Conservation (phyloP, 1,140 invertebrate genomes). For the Drosophila bocki region DNA sequence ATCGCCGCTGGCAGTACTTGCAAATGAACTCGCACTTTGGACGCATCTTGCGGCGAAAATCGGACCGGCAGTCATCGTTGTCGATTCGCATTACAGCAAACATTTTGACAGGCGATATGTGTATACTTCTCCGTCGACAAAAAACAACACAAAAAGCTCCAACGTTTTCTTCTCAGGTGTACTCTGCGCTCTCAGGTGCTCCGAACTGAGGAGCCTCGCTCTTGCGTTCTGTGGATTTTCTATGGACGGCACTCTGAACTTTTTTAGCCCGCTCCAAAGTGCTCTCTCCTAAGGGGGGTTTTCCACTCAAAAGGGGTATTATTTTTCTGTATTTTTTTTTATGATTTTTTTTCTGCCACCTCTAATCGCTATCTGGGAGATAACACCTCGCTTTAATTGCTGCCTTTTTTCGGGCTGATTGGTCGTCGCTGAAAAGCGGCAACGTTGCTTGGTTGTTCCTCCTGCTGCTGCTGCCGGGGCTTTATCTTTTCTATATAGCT, state of each 20-base stretch:
- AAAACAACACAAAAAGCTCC: slow-evolving; percentile 8
- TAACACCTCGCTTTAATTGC: slow-evolving; percentile 46
- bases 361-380: slow-evolving; percentile 73
- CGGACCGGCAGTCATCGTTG: slow-evolving; percentile 94
- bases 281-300: slow-evolving; percentile 38
- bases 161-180: slow-evolving; percentile 6
- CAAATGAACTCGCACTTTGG: slow-evolving; percentile 99
- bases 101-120: slow-evolving; percentile 88
- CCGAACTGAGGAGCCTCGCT: slow-evolving; percentile 9
- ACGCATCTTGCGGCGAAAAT: slow-evolving; percentile 96
- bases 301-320: slow-evolving; percentile 38
- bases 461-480: slow-evolving; percentile 2
- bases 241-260: slow-evolving; percentile 18
- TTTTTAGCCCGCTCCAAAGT: slow-evolving; percentile 11
- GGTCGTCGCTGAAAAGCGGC: slow-evolving; percentile 66
- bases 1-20: slow-evolving; percentile 99
- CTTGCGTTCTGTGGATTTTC: slow-evolving; percentile 14
- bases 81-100: slow-evolving; percentile 95
- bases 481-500: slow-evolving; percentile 42
- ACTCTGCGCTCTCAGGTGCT: slow-evolving; percentile 14
- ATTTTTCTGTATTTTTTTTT: slow-evolving; percentile 5
- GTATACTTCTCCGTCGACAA: slow-evolving; percentile 50
- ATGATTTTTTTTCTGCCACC: slow-evolving; percentile 12
- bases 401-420: slow-evolving; percentile 43
- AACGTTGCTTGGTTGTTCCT: slow-evolving; percentile 44